Conservation (phyloP, 2,113 vertebrate genomes). For the Corythornis vintsioides region DNA sequence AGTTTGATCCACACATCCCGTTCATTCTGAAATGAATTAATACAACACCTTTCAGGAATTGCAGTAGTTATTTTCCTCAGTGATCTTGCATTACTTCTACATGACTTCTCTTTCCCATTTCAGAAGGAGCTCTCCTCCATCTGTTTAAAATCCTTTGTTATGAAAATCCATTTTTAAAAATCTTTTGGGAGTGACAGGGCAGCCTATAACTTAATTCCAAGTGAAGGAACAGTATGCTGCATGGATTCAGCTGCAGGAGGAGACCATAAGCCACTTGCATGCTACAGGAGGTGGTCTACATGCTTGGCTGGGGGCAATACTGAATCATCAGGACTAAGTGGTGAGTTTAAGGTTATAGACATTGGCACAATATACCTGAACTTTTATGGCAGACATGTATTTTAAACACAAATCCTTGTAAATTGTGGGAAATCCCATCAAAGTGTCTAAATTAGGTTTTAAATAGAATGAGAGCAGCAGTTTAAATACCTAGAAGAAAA, state of each 20-base stretch:
- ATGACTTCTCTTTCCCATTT: neutral
- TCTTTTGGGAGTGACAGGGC: neutral
- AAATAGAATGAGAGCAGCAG: neutral
- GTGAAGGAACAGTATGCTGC: neutral
- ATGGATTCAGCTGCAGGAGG: neutral
- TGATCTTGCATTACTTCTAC: neutral
- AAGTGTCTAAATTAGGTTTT: constrained; percentile 9
- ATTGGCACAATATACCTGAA: neutral
- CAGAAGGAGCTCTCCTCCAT: neutral
- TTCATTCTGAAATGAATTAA: neutral
- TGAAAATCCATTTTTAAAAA: neutral
- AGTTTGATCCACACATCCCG: neutral
- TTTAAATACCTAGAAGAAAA: neutral
- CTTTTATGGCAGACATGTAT: neutral
- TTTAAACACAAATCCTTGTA: neutral
- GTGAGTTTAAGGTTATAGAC: neutral
- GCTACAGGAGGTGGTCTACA: rapidly evolving
- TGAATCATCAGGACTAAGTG: neutral
- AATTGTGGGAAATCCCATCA: constrained; percentile 5
- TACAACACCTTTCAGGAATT: neutral
- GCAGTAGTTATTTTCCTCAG: neutral
- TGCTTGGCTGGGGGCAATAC: rapidly evolving
- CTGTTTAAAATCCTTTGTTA: neutral
- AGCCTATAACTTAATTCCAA: neutral
- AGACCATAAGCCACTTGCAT: neutral